phyloP scores from a whole-genome alignment of 2,888 invertebrate species.

The Sminthurinus aureus region DNA sequence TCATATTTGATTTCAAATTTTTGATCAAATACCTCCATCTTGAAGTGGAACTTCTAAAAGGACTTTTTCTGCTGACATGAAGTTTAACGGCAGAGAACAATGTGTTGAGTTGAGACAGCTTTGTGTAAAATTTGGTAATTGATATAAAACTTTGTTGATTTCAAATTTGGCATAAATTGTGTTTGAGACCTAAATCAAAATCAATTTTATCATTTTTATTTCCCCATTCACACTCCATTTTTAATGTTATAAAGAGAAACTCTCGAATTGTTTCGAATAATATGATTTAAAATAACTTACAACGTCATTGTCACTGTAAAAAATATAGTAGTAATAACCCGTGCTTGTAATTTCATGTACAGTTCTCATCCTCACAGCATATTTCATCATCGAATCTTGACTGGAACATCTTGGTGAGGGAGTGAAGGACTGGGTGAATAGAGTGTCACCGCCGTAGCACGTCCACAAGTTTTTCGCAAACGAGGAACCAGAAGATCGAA shows the following conservation, averaged over 20 bases:
- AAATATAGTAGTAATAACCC: conserved; percentile 89
- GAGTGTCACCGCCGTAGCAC: conserved; percentile 78
- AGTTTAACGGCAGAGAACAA: conserved; percentile 76
- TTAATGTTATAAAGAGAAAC: not conserved
- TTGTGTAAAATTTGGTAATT: conserved; percentile 75
- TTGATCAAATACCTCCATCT: conserved; percentile 67
- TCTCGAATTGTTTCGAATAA: not conserved
- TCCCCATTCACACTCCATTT: no score
- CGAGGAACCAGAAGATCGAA: conserved; percentile 74
- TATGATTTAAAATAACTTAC: conserved; percentile 62
- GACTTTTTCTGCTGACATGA: conserved; percentile 79
- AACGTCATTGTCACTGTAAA: conserved; percentile 85
- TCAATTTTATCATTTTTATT: no score
- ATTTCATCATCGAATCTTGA: conserved; percentile 73
- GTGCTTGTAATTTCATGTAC: conserved; percentile 76
- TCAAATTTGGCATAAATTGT: conserved; percentile 85
- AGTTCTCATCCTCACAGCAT: conserved; percentile 72
- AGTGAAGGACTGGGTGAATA: conserved; percentile 76
- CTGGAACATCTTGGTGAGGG: conserved; percentile 74
- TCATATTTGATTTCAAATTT: not conserved
- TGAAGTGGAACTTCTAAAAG: conserved; percentile 84
- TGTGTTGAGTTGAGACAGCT: conserved; percentile 79
- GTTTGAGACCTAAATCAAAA: conserved; percentile 66
- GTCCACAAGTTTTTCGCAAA: conserved; percentile 79
- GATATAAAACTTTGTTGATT: conserved; percentile 84